Evolutionary conservation across 1,140 invertebrate species (phyloP).

Genomic region (Diploscapter pachys): DNA sequence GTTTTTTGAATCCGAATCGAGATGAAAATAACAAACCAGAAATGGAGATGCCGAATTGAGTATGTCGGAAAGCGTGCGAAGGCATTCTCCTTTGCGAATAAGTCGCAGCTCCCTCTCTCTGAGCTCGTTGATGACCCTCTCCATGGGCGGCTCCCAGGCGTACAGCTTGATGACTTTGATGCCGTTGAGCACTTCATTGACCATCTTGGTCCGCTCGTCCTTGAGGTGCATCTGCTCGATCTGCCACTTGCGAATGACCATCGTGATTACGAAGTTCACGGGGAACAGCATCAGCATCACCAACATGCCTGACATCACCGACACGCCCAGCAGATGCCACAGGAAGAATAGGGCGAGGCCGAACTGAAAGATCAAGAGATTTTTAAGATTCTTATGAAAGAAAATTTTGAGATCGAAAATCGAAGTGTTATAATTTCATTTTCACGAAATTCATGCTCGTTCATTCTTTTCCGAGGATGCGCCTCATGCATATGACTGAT

Average conservation of each 20-base stretch:
- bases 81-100: conserved; percentile 40
- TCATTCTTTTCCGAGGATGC: too few relatives aligned
- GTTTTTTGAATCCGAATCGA: too few relatives aligned
- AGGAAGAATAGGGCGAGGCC: conserved; percentile 59
- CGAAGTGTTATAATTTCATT: too few relatives aligned
- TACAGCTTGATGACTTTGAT: conserved; percentile 82
- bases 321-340: conserved; percentile 58
- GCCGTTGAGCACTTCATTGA: conserved; percentile 66
- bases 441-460: too few relatives aligned
- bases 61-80: conserved; percentile 69
- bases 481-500: too few relatives aligned
- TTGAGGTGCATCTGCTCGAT: conserved; percentile 62
- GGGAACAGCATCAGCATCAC: conserved; percentile 60
- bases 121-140: conserved; percentile 61
- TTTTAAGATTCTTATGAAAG: neutral
- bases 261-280: conserved; percentile 60
- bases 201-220: conserved; percentile 65
- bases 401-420: too few relatives aligned
- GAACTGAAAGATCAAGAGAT: conserved; percentile 31
- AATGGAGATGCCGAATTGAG: conserved; percentile 51
- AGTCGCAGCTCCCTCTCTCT: conserved; percentile 47
- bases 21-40: conserved; percentile 17
- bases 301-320: conserved; percentile 55
- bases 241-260: conserved; percentile 41
- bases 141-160: conserved; percentile 86